A percentile compares a stretch with the other conserved stretches of the same genome.
These are phyloP conservation scores for Aphis gossypii DNA, from an alignment of 1,140 invertebrate genomes.

Conservation along the genomic window DNA sequence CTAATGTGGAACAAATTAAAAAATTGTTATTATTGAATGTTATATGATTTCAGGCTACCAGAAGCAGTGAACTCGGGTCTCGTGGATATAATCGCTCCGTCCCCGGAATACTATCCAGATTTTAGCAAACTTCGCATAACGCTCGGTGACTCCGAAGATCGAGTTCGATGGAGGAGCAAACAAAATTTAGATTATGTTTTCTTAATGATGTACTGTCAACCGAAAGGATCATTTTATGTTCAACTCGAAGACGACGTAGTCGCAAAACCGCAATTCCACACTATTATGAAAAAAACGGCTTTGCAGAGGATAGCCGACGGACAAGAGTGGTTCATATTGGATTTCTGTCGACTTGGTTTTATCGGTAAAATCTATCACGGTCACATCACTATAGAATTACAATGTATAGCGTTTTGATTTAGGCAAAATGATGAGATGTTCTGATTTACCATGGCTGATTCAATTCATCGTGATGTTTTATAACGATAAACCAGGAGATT, in stretches of 20 bases:
- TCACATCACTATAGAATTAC: not conserved
- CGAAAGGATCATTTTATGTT: constrained; percentile 80
- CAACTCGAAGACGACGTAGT: constrained; percentile 97
- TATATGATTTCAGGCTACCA: constrained; percentile 71
- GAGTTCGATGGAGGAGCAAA: constrained; percentile 94
- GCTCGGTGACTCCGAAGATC: constrained; percentile 85
- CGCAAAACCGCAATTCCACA: constrained; percentile 84
- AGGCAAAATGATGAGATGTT: constrained; percentile 93
- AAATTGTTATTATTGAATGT: not conserved
- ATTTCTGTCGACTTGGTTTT: constrained; percentile 93
- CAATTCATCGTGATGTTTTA: constrained; percentile 96
- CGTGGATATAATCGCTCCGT: constrained; percentile 88
- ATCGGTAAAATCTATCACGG: constrained; percentile 72
- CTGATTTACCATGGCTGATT: constrained; percentile 86
- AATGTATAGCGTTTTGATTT: constrained; percentile 19
- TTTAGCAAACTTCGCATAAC: constrained; percentile 79
- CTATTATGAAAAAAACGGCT: constrained; percentile 88
- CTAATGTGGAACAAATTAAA: not conserved
- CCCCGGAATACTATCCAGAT: constrained; percentile 87
- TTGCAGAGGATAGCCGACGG: constrained; percentile 77
- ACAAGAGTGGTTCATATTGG: constrained; percentile 87
- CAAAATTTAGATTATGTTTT: constrained; percentile 96
- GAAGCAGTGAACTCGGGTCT: constrained; percentile 80
- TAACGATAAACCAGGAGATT: constrained; percentile 96
- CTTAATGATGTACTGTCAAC: constrained; percentile 93